Percentiles rank a stretch among this genome's conserved stretches.
These are phyloP conservation scores for Ferrisia virgata DNA, from an alignment of 2,888 invertebrate species.

Conservation along the genomic window DNA sequence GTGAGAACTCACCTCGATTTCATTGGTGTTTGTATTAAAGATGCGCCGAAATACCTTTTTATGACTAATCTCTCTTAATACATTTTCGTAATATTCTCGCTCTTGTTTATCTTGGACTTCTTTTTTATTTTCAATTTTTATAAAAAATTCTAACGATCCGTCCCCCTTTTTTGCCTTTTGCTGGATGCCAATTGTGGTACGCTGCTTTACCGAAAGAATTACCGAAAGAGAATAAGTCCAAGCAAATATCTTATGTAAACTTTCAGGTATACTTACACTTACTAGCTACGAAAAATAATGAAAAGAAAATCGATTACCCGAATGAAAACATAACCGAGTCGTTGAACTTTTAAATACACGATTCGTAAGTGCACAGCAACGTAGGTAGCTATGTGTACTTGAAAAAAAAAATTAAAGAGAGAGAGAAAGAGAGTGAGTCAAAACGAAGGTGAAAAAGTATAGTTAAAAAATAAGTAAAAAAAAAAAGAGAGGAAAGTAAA, in stretches of 20 bases:
- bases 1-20: no score
- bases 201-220: no score
- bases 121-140: no score
- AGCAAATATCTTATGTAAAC: background rate
- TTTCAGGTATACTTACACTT: background rate
- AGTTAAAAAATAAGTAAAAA: background rate
- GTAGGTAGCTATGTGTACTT: background rate
- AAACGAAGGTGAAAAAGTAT: background rate
- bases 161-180: no score
- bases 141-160: no score
- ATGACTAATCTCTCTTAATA: no score
- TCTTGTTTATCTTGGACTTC: no score
- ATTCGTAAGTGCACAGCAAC: background rate
- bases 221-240: background rate
- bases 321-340: slow-evolving; percentile 4
- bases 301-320: background rate
- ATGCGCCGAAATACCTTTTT: no score
- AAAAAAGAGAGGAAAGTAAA: background rate
- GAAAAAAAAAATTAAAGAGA: background rate
- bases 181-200: no score
- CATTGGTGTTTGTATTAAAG: no score
- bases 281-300: background rate
- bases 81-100: no score
- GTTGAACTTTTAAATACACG: background rate
- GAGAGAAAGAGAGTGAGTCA: no score